phyloP scores from a whole-genome alignment of 2,888 invertebrate species.

The Nomada goodeniana region DNA sequence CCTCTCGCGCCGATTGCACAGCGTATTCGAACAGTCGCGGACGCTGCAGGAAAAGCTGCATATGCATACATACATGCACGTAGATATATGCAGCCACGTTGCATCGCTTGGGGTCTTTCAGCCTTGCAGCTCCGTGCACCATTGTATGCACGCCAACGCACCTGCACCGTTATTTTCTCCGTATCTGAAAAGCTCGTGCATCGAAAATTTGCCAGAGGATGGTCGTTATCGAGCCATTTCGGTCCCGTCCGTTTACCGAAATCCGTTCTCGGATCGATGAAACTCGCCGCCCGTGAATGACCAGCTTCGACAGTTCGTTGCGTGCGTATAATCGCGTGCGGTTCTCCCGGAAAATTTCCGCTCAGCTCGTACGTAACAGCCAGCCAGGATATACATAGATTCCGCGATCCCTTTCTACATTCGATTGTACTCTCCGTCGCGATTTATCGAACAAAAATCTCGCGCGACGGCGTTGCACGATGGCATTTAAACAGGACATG shows the following conservation, averaged over 20 bases:
- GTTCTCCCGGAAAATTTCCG: slow-evolving; percentile 39
- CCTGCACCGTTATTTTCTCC: slow-evolving; percentile 61
- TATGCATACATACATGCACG: not conserved
- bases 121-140: slow-evolving; percentile 14
- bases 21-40: not conserved
- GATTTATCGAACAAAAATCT: not conserved
- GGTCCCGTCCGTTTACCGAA: slow-evolving; percentile 49
- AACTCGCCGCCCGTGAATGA: slow-evolving; percentile 50
- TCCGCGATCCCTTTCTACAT: not conserved
- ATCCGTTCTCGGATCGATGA: slow-evolving; percentile 42
- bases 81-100: slow-evolving; percentile 7
- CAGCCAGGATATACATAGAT: not conserved
- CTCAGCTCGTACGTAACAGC: not conserved
- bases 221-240: slow-evolving; percentile 60
- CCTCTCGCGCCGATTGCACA: not conserved
- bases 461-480: not conserved
- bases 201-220: slow-evolving; percentile 48
- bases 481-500: not conserved
- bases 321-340: slow-evolving; percentile 51
- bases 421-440: not conserved
- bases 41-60: too few relatives aligned
- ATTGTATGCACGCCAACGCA: slow-evolving; percentile 52
- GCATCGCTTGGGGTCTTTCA: slow-evolving; percentile 51
- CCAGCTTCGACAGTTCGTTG: slow-evolving; percentile 53
- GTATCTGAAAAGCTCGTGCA: slow-evolving; percentile 48